phyloP scores from a whole-genome alignment of 2,113 vertebrate species.

The Python bivittatus region DNA sequence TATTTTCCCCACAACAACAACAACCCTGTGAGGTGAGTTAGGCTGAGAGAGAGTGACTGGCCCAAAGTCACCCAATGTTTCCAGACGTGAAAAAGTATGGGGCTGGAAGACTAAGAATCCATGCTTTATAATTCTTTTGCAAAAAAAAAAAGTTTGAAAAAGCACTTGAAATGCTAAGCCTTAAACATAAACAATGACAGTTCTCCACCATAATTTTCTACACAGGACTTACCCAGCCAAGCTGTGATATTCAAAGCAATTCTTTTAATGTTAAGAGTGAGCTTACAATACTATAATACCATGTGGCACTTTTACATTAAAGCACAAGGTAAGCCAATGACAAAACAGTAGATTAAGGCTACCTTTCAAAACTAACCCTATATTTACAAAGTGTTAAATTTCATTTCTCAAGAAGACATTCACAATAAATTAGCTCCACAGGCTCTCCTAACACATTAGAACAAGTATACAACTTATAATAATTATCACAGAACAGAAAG shows the following conservation, averaged over 20 bases:
- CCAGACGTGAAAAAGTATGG: no score
- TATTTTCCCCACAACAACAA: no score
- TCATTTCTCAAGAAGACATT: not conserved
- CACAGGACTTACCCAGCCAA: slow-evolving; percentile 26
- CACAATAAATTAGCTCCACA: not conserved
- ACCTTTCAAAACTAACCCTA: not conserved
- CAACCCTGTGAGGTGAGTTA: no score
- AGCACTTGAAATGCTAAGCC: not conserved
- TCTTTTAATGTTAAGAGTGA: not conserved
- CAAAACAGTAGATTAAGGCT: slow-evolving; percentile 7
- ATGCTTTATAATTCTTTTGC: not conserved
- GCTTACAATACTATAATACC: slow-evolving; percentile 16
- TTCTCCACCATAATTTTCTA: not conserved
- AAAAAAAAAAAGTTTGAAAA: not conserved
- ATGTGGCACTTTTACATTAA: slow-evolving; percentile 23
- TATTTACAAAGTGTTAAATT: not conserved
- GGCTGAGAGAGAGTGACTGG: no score
- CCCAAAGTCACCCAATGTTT: no score
- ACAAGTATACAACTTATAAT: not conserved
- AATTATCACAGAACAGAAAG: not conserved
- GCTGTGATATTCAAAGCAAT: not conserved
- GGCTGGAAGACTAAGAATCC: not conserved
- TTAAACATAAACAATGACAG: not conserved
- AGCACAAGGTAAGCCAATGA: slow-evolving; percentile 26
- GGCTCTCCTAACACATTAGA: not conserved